phyloP scores from a whole-genome alignment of 1,140 invertebrate genomes.

The Paracyclopina nana region DNA sequence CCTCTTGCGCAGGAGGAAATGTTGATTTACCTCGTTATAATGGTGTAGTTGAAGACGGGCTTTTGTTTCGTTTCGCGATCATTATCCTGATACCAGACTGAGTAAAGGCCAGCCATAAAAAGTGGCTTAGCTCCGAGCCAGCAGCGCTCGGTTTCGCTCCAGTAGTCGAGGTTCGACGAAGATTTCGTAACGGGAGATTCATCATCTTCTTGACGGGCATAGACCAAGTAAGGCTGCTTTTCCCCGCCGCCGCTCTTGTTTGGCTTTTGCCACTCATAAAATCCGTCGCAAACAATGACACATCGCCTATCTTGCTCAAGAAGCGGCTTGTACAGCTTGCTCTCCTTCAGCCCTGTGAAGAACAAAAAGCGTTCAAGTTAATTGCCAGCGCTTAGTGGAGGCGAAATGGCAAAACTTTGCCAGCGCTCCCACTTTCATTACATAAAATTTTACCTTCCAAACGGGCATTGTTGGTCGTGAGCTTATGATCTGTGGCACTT shows the following conservation, averaged over 20 bases:
- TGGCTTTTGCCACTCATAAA: not conserved
- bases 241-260: not conserved
- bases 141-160: not conserved
- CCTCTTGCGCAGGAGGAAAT: not conserved
- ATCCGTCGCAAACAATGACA: not conserved
- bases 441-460: no score
- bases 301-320: not conserved
- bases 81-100: not conserved
- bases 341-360: not conserved
- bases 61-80: no score
- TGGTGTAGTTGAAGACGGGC: not conserved
- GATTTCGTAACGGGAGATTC: not conserved
- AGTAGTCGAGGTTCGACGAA: not conserved
- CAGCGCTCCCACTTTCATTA: no score
- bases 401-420: no score
- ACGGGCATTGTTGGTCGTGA: not conserved
- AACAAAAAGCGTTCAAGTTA: no score
- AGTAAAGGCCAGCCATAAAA: not conserved
- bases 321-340: not conserved
- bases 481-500: not conserved
- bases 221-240: not conserved
- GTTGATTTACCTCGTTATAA: conserved; percentile 1
- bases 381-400: no score
- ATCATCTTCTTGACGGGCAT: not conserved
- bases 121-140: not conserved